Evolutionary conservation across 2,113 vertebrate genomes (phyloP).

Genomic region (Platichthys flesus): DNA sequence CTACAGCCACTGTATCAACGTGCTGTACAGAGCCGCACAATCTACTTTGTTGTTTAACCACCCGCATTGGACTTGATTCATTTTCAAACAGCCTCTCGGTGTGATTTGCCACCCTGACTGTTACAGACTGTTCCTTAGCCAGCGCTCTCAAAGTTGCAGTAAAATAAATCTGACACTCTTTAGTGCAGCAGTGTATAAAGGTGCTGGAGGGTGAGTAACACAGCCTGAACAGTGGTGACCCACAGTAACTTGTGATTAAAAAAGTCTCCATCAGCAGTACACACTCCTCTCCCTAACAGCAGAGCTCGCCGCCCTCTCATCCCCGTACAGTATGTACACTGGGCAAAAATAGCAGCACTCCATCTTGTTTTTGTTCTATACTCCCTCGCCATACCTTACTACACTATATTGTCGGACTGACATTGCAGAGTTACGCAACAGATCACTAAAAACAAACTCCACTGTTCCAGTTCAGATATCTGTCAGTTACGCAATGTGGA

Average conservation of each 20-base stretch:
- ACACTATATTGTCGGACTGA: slow-evolving; percentile 34
- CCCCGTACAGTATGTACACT: slow-evolving; percentile 29
- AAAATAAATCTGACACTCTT: slow-evolving; percentile 13
- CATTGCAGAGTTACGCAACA: slow-evolving; percentile 64
- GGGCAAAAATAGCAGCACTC: slow-evolving; percentile 28
- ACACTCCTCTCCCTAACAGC: slow-evolving; percentile 14
- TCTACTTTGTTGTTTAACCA: background rate
- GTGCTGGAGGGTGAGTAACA: background rate
- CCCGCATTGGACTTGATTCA: background rate
- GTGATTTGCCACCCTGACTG: background rate
- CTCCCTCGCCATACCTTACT: slow-evolving; percentile 26
- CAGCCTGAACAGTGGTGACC: background rate
- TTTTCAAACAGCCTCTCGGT: background rate
- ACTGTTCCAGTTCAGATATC: slow-evolving; percentile 46
- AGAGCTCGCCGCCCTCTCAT: slow-evolving; percentile 4
- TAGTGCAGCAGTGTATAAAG: background rate
- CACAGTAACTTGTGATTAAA: background rate
- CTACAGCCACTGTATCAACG: too few species aligned
- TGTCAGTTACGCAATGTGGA: slow-evolving; percentile 63
- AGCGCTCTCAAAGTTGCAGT: background rate
- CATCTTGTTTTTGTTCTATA: slow-evolving; percentile 17
- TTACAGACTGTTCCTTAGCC: background rate
- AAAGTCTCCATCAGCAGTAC: background rate
- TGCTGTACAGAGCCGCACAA: background rate
- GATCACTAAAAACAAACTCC: slow-evolving; percentile 60